Percentiles rank a stretch among this genome's conserved stretches.
phyloP scores from a whole-genome alignment of 2,888 invertebrate genomes.

The Dryobota labecula region DNA sequence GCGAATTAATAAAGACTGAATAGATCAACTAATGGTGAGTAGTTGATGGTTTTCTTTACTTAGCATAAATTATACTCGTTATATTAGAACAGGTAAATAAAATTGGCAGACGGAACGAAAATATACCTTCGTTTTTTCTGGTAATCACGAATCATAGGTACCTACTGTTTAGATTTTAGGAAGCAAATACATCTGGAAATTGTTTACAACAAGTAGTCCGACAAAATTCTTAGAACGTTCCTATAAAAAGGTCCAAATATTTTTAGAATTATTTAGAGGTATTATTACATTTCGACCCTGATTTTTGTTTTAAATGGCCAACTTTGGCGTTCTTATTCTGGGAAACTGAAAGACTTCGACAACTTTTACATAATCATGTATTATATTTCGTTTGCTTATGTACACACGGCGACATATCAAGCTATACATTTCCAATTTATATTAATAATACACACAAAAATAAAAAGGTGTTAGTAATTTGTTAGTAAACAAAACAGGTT shows the following conservation, averaged over 20 bases:
- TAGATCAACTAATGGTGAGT: slow-evolving; percentile 27
- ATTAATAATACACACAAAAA: no score
- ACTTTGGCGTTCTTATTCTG: no score
- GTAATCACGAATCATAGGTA: slow-evolving; percentile 18
- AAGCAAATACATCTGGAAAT: slow-evolving; percentile 39
- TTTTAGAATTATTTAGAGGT: no score
- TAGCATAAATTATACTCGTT: slow-evolving; percentile 33
- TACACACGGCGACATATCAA: no score
- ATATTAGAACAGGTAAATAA: slow-evolving; percentile 15
- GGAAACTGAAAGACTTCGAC: no score
- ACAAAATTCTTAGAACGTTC: slow-evolving; percentile 17
- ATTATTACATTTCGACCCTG: no score
- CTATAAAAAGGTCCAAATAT: slow-evolving; percentile 17
- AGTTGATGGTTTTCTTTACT: slow-evolving; percentile 39
- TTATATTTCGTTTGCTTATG: no score
- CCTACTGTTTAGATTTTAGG: background rate
- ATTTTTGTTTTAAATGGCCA: no score
- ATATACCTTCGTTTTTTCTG: slow-evolving; percentile 12
- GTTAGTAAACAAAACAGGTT: no score
- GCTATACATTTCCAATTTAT: no score
- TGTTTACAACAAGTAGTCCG: slow-evolving; percentile 15
- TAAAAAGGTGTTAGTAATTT: no score
- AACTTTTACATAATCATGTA: no score
- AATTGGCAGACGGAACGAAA: slow-evolving; percentile 9
- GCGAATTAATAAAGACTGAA: slow-evolving; percentile 63